Evolutionary conservation across 2,797 vertebrate species (phyloP).

Genomic region (Phataginus tricuspis): DNA sequence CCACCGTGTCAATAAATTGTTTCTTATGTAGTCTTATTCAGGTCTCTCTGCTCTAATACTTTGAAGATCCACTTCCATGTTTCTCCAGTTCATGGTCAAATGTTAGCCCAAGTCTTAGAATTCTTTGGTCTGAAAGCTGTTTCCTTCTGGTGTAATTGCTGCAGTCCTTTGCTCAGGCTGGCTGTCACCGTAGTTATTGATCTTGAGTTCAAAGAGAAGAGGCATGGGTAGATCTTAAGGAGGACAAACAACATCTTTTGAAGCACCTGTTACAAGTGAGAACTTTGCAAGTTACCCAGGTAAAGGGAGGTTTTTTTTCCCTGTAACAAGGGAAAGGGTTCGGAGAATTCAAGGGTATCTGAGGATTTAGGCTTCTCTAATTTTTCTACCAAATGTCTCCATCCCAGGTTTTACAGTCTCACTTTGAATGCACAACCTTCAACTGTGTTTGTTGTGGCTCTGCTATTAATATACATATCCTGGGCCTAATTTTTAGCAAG

Average conservation of each 20-base stretch:
- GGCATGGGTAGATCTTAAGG: not conserved
- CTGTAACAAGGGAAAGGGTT: not conserved
- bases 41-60: not conserved
- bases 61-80: not conserved
- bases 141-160: not conserved
- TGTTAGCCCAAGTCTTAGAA: not conserved
- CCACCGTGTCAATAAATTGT: not conserved
- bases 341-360: not conserved
- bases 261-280: not conserved
- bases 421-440: not conserved
- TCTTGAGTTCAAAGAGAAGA: not conserved
- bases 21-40: not conserved
- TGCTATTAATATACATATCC: not conserved
- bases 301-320: not conserved
- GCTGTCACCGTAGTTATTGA: not conserved
- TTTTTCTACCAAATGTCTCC: not conserved
- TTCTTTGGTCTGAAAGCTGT: not conserved
- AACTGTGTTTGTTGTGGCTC: not conserved
- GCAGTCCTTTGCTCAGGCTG: not conserved
- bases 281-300: not conserved
- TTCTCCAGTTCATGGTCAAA: not conserved
- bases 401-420: not conserved
- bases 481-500: not conserved
- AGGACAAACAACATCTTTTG: not conserved
- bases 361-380: not conserved